Percentiles rank a stretch among this genome's conserved stretches.
Conservation (phyloP, 2,797 vertebrate genomes). For the Neosalanx taihuensis region DNA sequence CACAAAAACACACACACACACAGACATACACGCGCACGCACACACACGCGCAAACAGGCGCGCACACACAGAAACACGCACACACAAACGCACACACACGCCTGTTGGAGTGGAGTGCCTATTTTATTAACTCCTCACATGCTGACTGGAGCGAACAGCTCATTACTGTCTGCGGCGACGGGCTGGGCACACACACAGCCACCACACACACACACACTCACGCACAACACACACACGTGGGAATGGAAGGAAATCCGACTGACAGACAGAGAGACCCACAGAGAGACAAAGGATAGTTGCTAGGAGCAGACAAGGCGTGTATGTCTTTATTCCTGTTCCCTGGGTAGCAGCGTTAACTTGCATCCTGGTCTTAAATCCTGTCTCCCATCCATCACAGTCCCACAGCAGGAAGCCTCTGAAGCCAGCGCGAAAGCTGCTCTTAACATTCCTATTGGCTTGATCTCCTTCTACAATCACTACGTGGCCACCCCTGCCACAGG, state of each 20-base stretch:
- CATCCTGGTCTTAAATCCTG: no score
- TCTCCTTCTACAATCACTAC: neutral
- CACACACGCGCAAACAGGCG: slow-evolving; percentile 23
- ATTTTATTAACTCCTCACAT: slow-evolving; percentile 77
- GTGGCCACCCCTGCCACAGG: neutral
- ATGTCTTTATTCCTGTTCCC: neutral
- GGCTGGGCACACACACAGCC: slow-evolving; percentile 14
- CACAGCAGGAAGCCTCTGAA: no score
- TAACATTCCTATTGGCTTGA: neutral
- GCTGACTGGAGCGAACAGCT: slow-evolving; percentile 70
- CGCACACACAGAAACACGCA: slow-evolving; percentile 19
- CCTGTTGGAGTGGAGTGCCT: slow-evolving; percentile 69
- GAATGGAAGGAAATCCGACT: slow-evolving; percentile 13
- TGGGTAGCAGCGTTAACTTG: no score
- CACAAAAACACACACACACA: slow-evolving; percentile 24
- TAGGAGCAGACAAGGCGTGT: slow-evolving; percentile 1
- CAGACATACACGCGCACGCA: slow-evolving; percentile 28
- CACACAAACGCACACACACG: slow-evolving; percentile 40
- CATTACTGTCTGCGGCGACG: slow-evolving; percentile 69
- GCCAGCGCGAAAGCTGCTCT: no score
- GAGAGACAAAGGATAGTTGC: slow-evolving; percentile 21
- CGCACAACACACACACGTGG: neutral
- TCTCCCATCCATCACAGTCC: no score
- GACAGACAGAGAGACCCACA: slow-evolving; percentile 3
- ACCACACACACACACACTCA: neutral